phyloP scores from a whole-genome alignment of 2,888 invertebrate genomes.

The Seira sanloemensis region DNA sequence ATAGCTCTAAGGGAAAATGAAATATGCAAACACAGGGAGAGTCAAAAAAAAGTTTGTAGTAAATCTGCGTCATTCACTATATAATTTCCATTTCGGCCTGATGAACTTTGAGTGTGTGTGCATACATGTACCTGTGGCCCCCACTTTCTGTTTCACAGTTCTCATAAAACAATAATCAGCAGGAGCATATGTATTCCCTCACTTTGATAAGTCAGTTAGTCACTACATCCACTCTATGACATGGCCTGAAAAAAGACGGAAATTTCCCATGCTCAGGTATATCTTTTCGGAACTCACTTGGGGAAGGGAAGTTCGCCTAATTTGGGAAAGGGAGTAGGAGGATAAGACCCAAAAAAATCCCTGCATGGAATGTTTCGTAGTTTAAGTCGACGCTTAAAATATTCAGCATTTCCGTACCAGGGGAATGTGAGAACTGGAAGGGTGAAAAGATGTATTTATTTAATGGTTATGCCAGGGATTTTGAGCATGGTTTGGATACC shows the following conservation, averaged over 20 bases:
- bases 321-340: background rate
- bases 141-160: background rate
- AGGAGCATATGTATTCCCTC: background rate
- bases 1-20: conserved; percentile 16
- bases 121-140: background rate
- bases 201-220: background rate
- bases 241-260: background rate
- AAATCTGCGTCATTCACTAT: conserved; percentile 42
- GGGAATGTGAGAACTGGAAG: conserved; percentile 23
- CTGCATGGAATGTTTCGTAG: background rate
- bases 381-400: conserved; percentile 4
- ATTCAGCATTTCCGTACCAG: conserved; percentile 30
- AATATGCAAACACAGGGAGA: conserved; percentile 41
- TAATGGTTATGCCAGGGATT: background rate
- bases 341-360: background rate
- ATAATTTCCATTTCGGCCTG: background rate
- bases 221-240: background rate
- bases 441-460: background rate
- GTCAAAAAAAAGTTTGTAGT: conserved; percentile 14
- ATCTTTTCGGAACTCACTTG: background rate
- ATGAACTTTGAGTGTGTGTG: background rate
- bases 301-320: background rate
- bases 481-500: too few relatives aligned
- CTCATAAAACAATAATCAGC: conserved; percentile 25
- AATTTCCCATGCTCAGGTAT: background rate